A percentile compares a stretch with the other conserved stretches of the same genome.
Conservation (phyloP, 1,140 invertebrate genomes). For the Scylla paramamosain region DNA sequence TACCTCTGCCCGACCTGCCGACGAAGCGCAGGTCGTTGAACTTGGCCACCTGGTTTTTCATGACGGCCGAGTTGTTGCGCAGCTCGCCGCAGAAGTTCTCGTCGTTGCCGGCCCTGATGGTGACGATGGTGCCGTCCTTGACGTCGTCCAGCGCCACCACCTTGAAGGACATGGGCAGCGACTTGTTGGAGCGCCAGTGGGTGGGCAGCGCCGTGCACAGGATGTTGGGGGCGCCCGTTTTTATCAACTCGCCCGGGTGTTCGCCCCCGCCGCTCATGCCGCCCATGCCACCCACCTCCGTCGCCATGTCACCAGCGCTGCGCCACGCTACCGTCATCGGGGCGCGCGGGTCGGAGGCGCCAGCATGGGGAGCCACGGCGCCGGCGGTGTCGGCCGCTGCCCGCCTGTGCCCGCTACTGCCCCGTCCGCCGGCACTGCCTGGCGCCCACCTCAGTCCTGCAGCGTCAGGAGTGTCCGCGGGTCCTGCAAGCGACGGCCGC, state of each 20-base stretch:
- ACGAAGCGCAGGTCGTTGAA: constrained; percentile 74
- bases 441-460: neutral
- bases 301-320: constrained; percentile 73
- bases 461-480: neutral
- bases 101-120: constrained; percentile 69
- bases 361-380: constrained; percentile 73
- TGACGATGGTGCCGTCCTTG: constrained; percentile 72
- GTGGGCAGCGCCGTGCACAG: constrained; percentile 71
- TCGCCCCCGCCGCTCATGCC: constrained; percentile 61
- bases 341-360: constrained; percentile 73
- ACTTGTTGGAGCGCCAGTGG: constrained; percentile 74
- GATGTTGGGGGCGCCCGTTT: constrained; percentile 72
- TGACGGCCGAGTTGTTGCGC: constrained; percentile 71
- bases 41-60: constrained; percentile 74
- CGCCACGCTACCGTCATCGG: constrained; percentile 74
- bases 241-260: constrained; percentile 69
- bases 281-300: constrained; percentile 69
- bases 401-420: constrained; percentile 25
- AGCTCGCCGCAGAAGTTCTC: constrained; percentile 72
- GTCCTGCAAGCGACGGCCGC: constrained; percentile 24
- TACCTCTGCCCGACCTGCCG: constrained; percentile 71
- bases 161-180: constrained; percentile 73
- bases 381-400: constrained; percentile 43
- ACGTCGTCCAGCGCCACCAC: constrained; percentile 71
- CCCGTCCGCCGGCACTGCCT: neutral